Percentiles rank a stretch among this genome's conserved stretches.
These are phyloP conservation scores for Drosophila sordidapex DNA, from an alignment of 2,888 invertebrate genomes.

Conservation along the genomic window DNA sequence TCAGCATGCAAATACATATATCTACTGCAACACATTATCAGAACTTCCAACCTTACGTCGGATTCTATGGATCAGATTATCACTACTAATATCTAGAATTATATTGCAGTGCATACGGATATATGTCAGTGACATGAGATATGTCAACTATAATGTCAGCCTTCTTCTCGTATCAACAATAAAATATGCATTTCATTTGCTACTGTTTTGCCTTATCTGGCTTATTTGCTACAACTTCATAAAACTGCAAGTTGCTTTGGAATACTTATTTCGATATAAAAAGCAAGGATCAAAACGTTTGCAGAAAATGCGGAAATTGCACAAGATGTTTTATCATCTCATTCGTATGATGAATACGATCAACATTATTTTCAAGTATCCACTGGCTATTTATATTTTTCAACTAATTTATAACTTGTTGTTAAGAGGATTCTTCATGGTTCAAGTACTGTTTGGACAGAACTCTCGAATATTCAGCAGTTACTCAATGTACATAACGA, in stretches of 20 bases:
- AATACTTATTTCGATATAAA: not conserved
- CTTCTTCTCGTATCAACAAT: not conserved
- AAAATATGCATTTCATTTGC: not conserved
- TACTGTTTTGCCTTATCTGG: constrained; percentile 17
- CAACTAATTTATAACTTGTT: not conserved
- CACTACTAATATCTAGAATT: too few relatives aligned
- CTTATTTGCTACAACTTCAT: not conserved
- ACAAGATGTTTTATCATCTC: constrained; percentile 16
- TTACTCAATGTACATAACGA: rapidly evolving
- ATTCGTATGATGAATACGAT: constrained; percentile 13
- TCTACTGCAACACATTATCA: too few relatives aligned
- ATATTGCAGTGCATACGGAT: too few relatives aligned
- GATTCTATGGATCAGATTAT: too few relatives aligned
- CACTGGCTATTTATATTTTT: not conserved
- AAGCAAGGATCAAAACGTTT: constrained; percentile 3
- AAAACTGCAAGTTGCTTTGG: not conserved
- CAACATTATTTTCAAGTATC: constrained; percentile 24
- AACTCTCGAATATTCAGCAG: rapidly evolving
- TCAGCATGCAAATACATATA: too few relatives aligned
- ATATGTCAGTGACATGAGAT: too few relatives aligned
- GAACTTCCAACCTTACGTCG: too few relatives aligned
- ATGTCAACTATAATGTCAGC: rapidly evolving
- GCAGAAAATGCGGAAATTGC: not conserved
- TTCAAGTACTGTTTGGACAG: not conserved
- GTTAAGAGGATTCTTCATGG: not conserved